Percentiles rank a stretch among this genome's conserved stretches.
These are phyloP conservation scores for Nannospalax galili DNA, from an alignment of 2,113 vertebrate genomes.

Conservation along the genomic window DNA sequence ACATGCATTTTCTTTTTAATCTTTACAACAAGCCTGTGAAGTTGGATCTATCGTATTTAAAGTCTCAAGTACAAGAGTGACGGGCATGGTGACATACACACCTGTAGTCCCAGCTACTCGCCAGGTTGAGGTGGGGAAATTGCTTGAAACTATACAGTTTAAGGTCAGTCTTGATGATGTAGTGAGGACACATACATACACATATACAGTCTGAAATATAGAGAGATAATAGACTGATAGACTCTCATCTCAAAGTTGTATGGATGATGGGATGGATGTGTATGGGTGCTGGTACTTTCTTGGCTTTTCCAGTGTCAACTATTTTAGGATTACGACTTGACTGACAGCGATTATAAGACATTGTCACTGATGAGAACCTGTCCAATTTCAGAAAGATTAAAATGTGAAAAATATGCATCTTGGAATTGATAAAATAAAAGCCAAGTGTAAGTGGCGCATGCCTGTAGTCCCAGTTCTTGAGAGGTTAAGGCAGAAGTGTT, in stretches of 20 bases:
- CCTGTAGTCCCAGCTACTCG: background rate
- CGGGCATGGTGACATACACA: background rate
- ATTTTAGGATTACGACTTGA: slow-evolving; percentile 14
- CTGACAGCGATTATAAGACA: background rate
- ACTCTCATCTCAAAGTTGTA: no score
- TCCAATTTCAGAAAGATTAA: slow-evolving; percentile 35
- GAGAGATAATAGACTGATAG: no score
- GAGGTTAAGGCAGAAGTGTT: background rate
- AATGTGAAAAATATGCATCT: background rate
- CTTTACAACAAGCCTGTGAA: background rate
- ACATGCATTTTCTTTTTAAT: background rate
- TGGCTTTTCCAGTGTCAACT: slow-evolving; percentile 6
- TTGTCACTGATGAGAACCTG: slow-evolving; percentile 1
- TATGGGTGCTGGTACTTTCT: background rate
- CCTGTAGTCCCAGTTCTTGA: background rate
- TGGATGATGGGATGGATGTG: background rate
- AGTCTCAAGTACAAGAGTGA: background rate
- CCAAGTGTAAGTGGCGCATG: background rate
- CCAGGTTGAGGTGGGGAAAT: background rate
- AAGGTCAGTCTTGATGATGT: background rate
- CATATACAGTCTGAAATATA: no score
- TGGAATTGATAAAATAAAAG: background rate
- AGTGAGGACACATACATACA: background rate
- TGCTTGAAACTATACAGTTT: background rate
- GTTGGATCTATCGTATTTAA: background rate